Evolutionary conservation across 2,113 vertebrate species (phyloP).

Genomic region (Chloebia gouldiae): DNA sequence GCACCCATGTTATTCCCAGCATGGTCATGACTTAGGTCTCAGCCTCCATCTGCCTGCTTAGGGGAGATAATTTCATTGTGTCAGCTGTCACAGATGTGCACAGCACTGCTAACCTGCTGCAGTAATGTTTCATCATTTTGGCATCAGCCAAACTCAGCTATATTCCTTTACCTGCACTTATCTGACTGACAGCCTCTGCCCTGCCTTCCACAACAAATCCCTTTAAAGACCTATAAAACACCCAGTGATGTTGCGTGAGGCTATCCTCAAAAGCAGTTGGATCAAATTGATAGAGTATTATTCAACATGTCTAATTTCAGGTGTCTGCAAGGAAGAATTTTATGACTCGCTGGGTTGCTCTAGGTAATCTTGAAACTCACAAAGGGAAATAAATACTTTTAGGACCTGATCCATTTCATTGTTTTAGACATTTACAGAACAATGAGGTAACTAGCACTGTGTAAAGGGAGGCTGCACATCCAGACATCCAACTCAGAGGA

Average conservation of each 20-base stretch:
- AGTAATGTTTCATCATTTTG: not conserved
- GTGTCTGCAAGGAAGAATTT: not conserved
- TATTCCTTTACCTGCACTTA: not conserved
- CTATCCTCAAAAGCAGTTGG: not conserved
- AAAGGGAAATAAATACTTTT: not conserved
- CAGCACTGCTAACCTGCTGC: conserved; percentile 40
- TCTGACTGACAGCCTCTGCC: not conserved
- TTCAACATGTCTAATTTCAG: not conserved
- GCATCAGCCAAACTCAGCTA: not conserved
- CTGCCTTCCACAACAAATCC: not conserved
- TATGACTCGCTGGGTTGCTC: not conserved
- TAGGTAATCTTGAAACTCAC: not conserved
- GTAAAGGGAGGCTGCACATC: not conserved
- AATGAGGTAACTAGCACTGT: not conserved
- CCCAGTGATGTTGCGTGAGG: not conserved
- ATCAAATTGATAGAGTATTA: not conserved
- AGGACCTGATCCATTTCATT: not conserved
- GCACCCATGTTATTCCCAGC: conserved; percentile 67
- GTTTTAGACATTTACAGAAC: not conserved
- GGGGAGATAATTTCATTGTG: conserved; percentile 78
- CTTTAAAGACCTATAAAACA: not conserved
- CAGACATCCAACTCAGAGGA: not conserved
- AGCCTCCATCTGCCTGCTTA: conserved; percentile 60
- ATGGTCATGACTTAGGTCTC: conserved; percentile 54
- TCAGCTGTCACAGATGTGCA: conserved; percentile 64